A percentile compares a stretch with the other conserved stretches of the same genome.
phyloP scores from a whole-genome alignment of 2,888 invertebrate genomes.

The Sphinx pinastri region DNA sequence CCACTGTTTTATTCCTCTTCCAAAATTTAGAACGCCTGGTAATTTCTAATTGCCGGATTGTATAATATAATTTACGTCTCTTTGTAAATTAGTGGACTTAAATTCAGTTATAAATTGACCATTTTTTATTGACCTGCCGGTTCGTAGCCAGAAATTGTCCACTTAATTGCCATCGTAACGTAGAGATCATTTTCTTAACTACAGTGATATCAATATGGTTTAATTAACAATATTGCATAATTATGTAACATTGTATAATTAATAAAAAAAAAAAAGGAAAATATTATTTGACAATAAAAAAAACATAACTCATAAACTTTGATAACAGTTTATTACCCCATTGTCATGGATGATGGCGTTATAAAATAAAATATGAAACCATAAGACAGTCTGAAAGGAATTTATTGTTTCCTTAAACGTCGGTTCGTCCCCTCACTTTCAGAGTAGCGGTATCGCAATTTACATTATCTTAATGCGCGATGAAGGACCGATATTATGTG shows the following conservation, averaged over 20 bases:
- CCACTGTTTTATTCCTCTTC: too few relatives aligned
- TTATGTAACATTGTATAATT: not conserved
- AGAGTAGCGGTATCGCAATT: not conserved
- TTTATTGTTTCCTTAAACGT: conserved; percentile 8
- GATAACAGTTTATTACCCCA: not conserved
- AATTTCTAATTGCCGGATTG: too few relatives aligned
- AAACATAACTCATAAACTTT: not conserved
- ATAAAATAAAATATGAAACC: conserved; percentile 16
- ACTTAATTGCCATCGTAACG: too few relatives aligned
- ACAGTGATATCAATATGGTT: too few relatives aligned
- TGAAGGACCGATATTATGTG: too few relatives aligned
- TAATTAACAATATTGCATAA: not conserved
- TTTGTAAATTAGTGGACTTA: too few relatives aligned
- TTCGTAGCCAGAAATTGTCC: too few relatives aligned
- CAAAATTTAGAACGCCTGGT: too few relatives aligned
- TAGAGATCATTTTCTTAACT: too few relatives aligned
- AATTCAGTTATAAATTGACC: too few relatives aligned
- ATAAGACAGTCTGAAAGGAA: not conserved
- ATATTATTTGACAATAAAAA: not conserved
- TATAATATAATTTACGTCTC: too few relatives aligned
- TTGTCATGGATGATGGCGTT: not conserved
- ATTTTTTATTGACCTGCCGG: too few relatives aligned
- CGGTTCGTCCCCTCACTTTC: not conserved
- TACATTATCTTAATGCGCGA: not conserved
- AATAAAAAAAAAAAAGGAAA: not conserved